Evolutionary conservation across 2,888 invertebrate species (phyloP), one percentile per base, ranked within the genome.

Genomic region (Epistrophe grossulariae): DNA sequence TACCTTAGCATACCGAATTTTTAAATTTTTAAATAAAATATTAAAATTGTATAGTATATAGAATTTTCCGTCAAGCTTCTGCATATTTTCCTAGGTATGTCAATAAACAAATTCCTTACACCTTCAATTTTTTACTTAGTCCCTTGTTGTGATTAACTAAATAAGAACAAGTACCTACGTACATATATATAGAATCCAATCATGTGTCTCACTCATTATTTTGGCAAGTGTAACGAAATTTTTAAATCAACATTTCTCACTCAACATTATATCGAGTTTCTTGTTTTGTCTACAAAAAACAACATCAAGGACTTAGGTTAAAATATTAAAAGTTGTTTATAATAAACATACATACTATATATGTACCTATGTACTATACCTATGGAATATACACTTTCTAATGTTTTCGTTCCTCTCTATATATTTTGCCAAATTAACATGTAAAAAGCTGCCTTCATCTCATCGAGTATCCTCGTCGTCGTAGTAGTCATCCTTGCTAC

Each of bases 371-470:
- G 19, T 0, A 31, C 4, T 24, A 24, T 0, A 4, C 5, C n/a
- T n/a, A n/a, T 31, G 7, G n/a, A n/a, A 2, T 11, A 52, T 19
- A 50, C 50, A 28, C 15, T 48, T 48, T 17, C 17, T 48, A 8
- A 45, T 7, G 45, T 45, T 7, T 8, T 45, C 11, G 11, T 11
- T 13, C 4, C 3, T 2, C 3, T 48, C 3, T n/a, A 45, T n/a
- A 48, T 17, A 48, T 50, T 50, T 50, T 50, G 28, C 4, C 28
- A 55, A 55, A 55, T 55, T 28, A 28, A 55, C 28, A 55, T 55
- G 55, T 31, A 15, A 24, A 28, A 55, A 55, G 4, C n/a, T 28
- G 28, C 15, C 28, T 28, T 28, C 55, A 28, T 52, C 52, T 24
- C 52, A 55, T 55, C 15, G 28, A 55, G 15, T 55, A 55, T n/a